Base-by-base conservation (phyloP, 2,888 invertebrate species). In the Volucella zonaria region DNA sequence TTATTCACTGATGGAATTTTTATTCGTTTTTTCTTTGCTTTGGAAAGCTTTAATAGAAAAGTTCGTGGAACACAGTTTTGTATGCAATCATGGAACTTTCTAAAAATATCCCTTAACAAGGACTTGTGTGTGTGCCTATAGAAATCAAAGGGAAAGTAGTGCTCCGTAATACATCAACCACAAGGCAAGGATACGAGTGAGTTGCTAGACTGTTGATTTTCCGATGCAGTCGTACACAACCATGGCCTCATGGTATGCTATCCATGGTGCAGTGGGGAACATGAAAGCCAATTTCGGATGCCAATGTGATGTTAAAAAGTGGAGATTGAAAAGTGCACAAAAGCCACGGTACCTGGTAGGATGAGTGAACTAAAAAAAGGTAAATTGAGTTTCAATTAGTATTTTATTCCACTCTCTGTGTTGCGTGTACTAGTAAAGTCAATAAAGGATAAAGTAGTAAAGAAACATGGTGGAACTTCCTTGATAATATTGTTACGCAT, bases 221-320 rank as follows among this genome's bases (percentile, higher is more conserved):
- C 47, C 38, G 8, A 49, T 66, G 64, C 42, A 40, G 11, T 43
- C 31, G 31, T 31, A 31, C 31, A 31, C 31, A 31, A 31, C 31
- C 6, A 4, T 6, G 66, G 58, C 54, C 54, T 45, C 8, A 31
- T 2, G 54, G 15, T 40, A 31, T 47, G 58, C 47, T 68, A 58
- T 45, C 47, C 56, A 6, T 45, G 47, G 52, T 74, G 56, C 23
- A 59, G 56, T 59, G 43, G 40, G 6, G 15, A 6, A 31, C 54
- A 51, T 59, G 18, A 61, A 68, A 76, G 52, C 68, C 76, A 68
- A 77, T 77, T 77, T 68, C 61, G 23, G 52, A 77, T 61, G 61
- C 68, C 76, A 77, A 58, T 68, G 76, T 59, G 52, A 61, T 68
- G 68, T 68, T 68, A 68, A 77, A 77, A 74, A 68, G 40, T 61